Percentiles rank a stretch among this genome's conserved stretches.
phyloP scores from a whole-genome alignment of 2,797 vertebrate genomes.

The Fringilla coelebs region DNA sequence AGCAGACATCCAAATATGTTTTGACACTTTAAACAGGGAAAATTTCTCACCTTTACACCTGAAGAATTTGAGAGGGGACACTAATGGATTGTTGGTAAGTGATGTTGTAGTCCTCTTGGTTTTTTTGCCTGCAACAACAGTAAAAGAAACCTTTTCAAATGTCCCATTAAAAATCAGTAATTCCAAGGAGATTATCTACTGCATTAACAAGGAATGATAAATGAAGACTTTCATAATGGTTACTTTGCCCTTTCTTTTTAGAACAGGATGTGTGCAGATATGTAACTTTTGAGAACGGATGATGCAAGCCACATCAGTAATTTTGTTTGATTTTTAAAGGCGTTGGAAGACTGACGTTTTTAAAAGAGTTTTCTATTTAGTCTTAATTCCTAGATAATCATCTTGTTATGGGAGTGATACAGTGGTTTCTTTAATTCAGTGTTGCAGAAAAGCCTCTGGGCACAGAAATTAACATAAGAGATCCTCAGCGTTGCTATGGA shows the following conservation, averaged over 20 bases:
- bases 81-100: background rate
- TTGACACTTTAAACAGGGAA: background rate
- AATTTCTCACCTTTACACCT: background rate
- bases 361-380: background rate
- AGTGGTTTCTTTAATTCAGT: background rate
- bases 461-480: background rate
- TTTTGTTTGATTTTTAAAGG: background rate
- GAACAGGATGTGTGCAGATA: background rate
- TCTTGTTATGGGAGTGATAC: background rate
- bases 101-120: background rate
- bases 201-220: background rate
- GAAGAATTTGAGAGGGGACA: background rate
- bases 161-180: background rate
- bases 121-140: background rate
- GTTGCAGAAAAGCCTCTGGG: slow-evolving; percentile 10
- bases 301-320: background rate
- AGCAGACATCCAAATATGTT: background rate
- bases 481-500: background rate
- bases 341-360: background rate
- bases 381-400: slow-evolving; percentile 19
- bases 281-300: background rate
- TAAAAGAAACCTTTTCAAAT: background rate
- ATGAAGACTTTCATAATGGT: background rate
- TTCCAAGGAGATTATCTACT: background rate
- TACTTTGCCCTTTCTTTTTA: background rate